Evolutionary conservation across 2,113 vertebrate genomes (phyloP), one percentile per base, ranked within the genome.

Genomic region (Callionymus lyra): DNA sequence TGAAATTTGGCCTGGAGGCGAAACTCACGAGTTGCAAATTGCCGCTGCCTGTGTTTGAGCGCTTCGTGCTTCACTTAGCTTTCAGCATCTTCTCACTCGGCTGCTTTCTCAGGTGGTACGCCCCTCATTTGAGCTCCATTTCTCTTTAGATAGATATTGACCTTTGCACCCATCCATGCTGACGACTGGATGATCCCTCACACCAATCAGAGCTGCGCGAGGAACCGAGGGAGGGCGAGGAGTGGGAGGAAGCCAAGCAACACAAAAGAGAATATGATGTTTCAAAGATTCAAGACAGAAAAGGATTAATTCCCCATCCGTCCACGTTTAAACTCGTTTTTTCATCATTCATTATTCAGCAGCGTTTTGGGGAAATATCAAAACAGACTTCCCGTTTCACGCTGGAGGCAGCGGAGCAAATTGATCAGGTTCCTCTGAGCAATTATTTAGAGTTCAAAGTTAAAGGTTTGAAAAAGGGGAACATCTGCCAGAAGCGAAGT

Each of bases 101-200:
- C 59, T 53, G 57, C 65, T 38, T 47, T 41, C 44, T 59, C 53
- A 76, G 70, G 68, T 70, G 41, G 50, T 34, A 43, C 34, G 6
- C 47, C 56, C 34, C 62, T 72, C 50, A 71, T 74, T 69, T 69
- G 46, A 61, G 50, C 59, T 39, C 38, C 68, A 67, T 46, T 69
- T 63, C 56, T 60, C 54, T 50, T 62, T 54, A 59, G 68, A 53
- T 51, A 63, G 61, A 64, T 80, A 80, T 75, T 75, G 74, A 77
- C 72, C 49, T 42, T 53, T 16, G 60, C 59, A 37, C 63, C 49
- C 70, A 58, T 73, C 62, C 70, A 51, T 43, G 70, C 57, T 44
- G 48, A 62, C 57, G 63, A 53, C 59, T 2, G 38, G 52, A 70
- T 65, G 52, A 76, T 71, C 60, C 50, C 50, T 64, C 46, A 18